A percentile compares a stretch with the other conserved stretches of the same genome.
Conservation (phyloP, 2,888 invertebrate genomes). For the Blastobasis adustella region DNA sequence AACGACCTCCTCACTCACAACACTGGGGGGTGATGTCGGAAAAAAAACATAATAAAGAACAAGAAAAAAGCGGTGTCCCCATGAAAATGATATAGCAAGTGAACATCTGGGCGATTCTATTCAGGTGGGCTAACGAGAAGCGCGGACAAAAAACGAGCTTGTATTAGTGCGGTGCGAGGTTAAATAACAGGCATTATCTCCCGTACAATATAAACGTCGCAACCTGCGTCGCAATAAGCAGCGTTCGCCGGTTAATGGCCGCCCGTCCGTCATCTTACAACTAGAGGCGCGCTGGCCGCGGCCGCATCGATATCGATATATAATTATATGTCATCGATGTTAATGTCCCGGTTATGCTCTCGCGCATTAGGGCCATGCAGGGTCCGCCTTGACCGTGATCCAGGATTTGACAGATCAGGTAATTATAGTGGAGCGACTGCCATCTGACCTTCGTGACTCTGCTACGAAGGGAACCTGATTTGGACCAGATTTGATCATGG, state of each 20-base stretch:
- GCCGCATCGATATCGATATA: slow-evolving; percentile 3
- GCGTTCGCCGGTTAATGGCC: slow-evolving; percentile 42
- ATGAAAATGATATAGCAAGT: slow-evolving; percentile 15
- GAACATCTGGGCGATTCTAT: slow-evolving; percentile 20
- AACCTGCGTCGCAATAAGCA: slow-evolving; percentile 51
- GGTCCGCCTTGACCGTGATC: no score
- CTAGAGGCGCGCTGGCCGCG: not conserved
- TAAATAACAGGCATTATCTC: slow-evolving; percentile 60
- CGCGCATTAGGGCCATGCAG: no score
- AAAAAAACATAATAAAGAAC: not conserved
- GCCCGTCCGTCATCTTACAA: slow-evolving; percentile 46
- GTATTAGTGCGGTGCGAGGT: slow-evolving; percentile 49
- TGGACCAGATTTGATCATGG: no score
- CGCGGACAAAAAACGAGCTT: slow-evolving; percentile 22
- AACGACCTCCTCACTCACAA: no score
- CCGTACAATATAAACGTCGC: slow-evolving; percentile 56
- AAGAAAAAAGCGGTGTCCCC: slow-evolving; percentile 6
- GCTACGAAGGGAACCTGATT: no score
- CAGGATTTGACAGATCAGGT: no score
- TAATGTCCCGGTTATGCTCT: no score
- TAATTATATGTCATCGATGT: no score
- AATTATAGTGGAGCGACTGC: no score
- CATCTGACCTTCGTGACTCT: no score
- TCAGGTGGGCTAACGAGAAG: slow-evolving; percentile 13
- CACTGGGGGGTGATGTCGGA: no score